A percentile compares a stretch with the other conserved stretches of the same genome.
Conservation (phyloP, 2,797 vertebrate genomes). For the Buphagus erythrorhynchus region DNA sequence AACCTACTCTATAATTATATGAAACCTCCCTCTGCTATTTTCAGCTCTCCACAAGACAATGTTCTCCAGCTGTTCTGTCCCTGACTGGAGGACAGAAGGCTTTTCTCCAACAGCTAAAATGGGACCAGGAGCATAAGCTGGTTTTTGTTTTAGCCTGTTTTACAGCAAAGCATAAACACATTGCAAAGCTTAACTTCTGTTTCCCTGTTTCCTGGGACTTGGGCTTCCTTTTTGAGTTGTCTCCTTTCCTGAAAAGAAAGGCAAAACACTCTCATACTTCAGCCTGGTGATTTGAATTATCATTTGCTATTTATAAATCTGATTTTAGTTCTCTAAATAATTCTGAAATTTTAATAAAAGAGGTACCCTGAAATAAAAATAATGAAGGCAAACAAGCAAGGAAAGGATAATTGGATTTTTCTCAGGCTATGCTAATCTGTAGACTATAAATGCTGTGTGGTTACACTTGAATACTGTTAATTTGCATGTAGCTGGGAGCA, state of each 20-base stretch:
- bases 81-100: not conserved
- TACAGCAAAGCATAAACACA: not conserved
- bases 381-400: slow-evolving; percentile 65
- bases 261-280: not conserved
- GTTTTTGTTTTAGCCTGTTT: not conserved
- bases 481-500: slow-evolving; percentile 63
- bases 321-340: slow-evolving; percentile 23
- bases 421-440: slow-evolving; percentile 59
- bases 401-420: slow-evolving; percentile 68
- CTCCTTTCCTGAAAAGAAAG: not conserved
- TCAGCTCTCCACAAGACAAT: not conserved
- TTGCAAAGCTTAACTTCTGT: not conserved
- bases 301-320: not conserved
- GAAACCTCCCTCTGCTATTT: not conserved
- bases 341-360: slow-evolving; percentile 4
- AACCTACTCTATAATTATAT: too few relatives aligned
- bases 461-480: slow-evolving; percentile 68
- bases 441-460: slow-evolving; percentile 58
- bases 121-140: not conserved
- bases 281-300: not conserved
- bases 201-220: not conserved
- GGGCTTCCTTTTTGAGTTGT: not conserved
- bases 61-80: not conserved
- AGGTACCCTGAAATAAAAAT: slow-evolving; percentile 44
- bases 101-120: not conserved